Evolutionary conservation across 1,140 invertebrate genomes (phyloP).

Genomic region (Penaeus japonicus): DNA sequence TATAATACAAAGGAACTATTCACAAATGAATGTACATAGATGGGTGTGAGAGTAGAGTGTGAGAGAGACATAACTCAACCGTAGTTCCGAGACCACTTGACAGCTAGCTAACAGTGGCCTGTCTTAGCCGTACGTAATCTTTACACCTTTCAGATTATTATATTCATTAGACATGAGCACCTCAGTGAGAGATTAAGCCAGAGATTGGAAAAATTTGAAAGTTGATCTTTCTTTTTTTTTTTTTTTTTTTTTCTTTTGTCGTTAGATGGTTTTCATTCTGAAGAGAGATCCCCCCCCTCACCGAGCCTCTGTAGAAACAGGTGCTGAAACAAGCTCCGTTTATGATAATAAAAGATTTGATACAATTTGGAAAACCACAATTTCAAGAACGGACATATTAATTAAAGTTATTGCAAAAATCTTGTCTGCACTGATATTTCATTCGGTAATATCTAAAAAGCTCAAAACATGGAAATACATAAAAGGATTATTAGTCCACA

Average conservation of each 20-base stretch:
- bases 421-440: constrained; percentile 25
- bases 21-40: constrained; percentile 58
- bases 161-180: constrained; percentile 33
- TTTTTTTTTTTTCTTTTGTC: not conserved
- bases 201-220: not conserved
- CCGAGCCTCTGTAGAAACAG: constrained; percentile 10
- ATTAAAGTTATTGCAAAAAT: constrained; percentile 34
- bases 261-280: not conserved
- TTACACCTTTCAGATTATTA: constrained; percentile 17
- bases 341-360: constrained; percentile 19
- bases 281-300: not conserved
- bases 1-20: constrained; percentile 60
- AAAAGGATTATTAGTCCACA: constrained; percentile 13
- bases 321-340: constrained; percentile 21
- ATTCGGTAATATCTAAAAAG: constrained; percentile 28
- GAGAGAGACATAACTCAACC: constrained; percentile 26
- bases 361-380: constrained; percentile 29
- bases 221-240: not conserved
- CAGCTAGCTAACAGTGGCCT: not conserved
- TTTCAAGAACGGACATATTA: constrained; percentile 19
- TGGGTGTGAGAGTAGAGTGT: constrained; percentile 42
- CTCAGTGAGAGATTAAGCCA: constrained; percentile 20
- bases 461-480: constrained; percentile 42
- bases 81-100: constrained; percentile 28
- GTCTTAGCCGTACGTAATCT: constrained; percentile 14